phyloP scores from a whole-genome alignment of 2,113 vertebrate species.

The Fregetta grallaria region DNA sequence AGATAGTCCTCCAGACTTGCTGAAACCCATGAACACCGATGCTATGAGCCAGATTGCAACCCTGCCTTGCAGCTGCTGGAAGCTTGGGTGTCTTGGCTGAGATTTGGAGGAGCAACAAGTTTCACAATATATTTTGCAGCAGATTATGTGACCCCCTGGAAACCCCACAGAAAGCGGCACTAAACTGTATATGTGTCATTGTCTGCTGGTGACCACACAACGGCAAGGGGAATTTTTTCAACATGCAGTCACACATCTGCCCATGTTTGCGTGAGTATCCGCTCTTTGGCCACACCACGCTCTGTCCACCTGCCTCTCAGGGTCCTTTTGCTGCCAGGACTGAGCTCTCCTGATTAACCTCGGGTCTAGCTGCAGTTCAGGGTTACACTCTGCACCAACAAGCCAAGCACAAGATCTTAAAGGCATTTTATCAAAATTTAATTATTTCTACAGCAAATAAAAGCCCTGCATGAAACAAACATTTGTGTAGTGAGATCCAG shows the following conservation, averaged over 20 bases:
- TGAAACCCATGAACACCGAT: fast-evolving
- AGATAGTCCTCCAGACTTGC: neutral
- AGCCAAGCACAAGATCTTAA: neutral
- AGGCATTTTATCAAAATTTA: neutral
- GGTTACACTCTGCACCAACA: neutral
- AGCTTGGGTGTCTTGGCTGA: neutral
- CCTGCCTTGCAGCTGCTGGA: neutral
- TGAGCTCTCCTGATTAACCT: neutral
- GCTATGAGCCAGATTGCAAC: neutral
- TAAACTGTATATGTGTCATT: fast-evolving
- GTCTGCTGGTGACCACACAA: neutral
- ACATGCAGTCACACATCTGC: fast-evolving
- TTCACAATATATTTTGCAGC: neutral
- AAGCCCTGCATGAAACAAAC: neutral
- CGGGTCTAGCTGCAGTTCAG: neutral
- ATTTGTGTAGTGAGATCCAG: neutral
- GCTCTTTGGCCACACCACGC: neutral
- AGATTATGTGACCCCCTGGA: neutral
- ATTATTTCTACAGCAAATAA: neutral
- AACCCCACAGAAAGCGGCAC: neutral
- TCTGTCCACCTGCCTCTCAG: neutral
- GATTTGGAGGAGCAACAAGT: neutral
- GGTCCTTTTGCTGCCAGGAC: neutral
- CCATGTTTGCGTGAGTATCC: too few relatives aligned
- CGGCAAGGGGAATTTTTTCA: neutral